Evolutionary conservation across 2,888 invertebrate genomes (phyloP).

Genomic region (Cremastobaeus sp.): DNA sequence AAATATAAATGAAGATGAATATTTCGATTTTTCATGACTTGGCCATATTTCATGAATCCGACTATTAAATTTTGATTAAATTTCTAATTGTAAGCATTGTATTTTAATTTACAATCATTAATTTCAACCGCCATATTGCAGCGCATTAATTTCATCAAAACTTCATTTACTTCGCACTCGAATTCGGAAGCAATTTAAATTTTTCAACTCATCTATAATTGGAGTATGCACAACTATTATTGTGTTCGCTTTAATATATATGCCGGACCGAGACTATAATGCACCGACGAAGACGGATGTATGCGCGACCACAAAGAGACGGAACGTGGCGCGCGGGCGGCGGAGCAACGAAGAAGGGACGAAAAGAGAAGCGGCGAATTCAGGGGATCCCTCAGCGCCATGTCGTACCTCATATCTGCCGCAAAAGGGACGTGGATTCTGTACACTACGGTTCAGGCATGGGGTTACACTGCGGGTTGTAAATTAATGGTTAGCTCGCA

Average conservation of each 20-base stretch:
- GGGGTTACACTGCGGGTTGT: slow-evolving; percentile 76
- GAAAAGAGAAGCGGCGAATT: slow-evolving; percentile 59
- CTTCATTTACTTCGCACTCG: too few species aligned
- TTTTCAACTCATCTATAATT: slow-evolving; percentile 26
- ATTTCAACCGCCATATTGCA: too few species aligned
- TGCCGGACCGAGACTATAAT: slow-evolving; percentile 28
- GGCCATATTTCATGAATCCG: too few species aligned
- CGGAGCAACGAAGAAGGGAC: slow-evolving; percentile 27
- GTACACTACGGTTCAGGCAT: slow-evolving; percentile 67
- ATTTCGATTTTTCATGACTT: too few species aligned
- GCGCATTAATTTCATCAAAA: too few species aligned
- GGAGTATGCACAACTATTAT: slow-evolving; percentile 36
- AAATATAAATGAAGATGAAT: too few species aligned
- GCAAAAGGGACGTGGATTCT: slow-evolving; percentile 71
- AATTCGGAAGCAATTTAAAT: slow-evolving; percentile 13
- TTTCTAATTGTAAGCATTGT: too few species aligned
- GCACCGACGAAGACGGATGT: slow-evolving; percentile 33
- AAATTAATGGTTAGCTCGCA: slow-evolving; percentile 76
- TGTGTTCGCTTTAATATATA: slow-evolving; percentile 40
- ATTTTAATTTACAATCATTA: too few species aligned
- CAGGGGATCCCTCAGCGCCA: slow-evolving; percentile 69
- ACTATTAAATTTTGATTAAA: too few species aligned
- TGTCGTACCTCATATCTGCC: slow-evolving; percentile 75
- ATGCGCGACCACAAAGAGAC: slow-evolving; percentile 39
- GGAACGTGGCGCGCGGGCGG: slow-evolving; percentile 20